Conservation (phyloP, 2,888 invertebrate species). For the Xylophagus ater region DNA sequence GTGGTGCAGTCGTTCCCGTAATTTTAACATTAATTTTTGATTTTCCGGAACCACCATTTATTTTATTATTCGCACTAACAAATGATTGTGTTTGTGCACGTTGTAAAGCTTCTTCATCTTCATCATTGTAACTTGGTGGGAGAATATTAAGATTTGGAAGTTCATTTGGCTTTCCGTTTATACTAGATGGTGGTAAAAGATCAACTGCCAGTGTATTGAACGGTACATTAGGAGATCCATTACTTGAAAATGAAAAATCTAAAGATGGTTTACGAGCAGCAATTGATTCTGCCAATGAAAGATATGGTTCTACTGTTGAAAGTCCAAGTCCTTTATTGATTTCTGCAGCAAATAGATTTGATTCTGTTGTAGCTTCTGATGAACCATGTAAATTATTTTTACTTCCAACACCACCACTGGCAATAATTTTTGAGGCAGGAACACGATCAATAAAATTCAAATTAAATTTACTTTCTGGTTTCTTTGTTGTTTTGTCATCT, state of each 20-base stretch:
- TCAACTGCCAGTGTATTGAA: slow-evolving; percentile 17
- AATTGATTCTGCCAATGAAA: slow-evolving; percentile 4
- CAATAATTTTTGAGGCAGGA: slow-evolving; percentile 23
- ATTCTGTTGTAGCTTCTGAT: slow-evolving; percentile 30
- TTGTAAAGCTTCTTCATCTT: slow-evolving; percentile 55
- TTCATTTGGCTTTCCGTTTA: slow-evolving; percentile 22
- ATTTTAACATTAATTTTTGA: slow-evolving; percentile 9
- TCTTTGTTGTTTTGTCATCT: slow-evolving; percentile 2
- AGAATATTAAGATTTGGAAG: slow-evolving; percentile 36
- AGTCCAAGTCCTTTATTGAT: slow-evolving; percentile 40
- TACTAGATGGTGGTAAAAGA: slow-evolving; percentile 20
- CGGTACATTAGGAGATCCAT: slow-evolving; percentile 23
- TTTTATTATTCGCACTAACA: slow-evolving; percentile 46
- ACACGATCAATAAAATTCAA: slow-evolving; percentile 4
- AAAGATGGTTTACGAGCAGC: slow-evolving; percentile 14
- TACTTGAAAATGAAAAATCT: slow-evolving; percentile 39
- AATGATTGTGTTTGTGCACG: slow-evolving; percentile 61
- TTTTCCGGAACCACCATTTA: too few species aligned
- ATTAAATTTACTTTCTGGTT: slow-evolving; percentile 4
- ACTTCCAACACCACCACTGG: too few species aligned
- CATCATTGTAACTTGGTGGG: slow-evolving; percentile 41
- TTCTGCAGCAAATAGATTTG: slow-evolving; percentile 39
- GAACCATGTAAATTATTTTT: slow-evolving; percentile 15
- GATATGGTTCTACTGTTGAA: slow-evolving; percentile 27
- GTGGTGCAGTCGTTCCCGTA: slow-evolving; percentile 13